These are phyloP conservation scores for Melipona quadrifasciata DNA, from an alignment of 1,140 invertebrate species.

Conservation along the genomic window DNA sequence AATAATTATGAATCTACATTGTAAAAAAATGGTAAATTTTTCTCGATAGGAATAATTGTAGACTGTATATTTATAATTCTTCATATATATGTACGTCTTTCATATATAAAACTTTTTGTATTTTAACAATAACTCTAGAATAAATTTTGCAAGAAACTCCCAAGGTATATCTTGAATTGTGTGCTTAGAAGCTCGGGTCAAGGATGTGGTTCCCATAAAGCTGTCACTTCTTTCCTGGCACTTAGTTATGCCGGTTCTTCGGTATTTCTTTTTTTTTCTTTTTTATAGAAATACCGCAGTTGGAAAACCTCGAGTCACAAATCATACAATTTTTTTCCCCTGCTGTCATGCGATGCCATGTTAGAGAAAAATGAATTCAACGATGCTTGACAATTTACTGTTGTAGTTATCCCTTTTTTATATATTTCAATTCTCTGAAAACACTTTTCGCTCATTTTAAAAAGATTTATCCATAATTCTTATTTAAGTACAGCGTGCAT, in stretches of 20 bases:
- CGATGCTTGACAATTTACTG: conserved; percentile 20
- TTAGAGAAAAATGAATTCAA: conserved; percentile 30
- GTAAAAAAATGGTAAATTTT: too few species aligned
- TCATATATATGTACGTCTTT: too few species aligned
- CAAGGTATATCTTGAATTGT: neutral
- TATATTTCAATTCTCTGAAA: conserved; percentile 9
- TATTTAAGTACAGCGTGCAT: neutral
- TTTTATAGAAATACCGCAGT: conserved; percentile 6
- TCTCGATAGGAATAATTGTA: too few species aligned
- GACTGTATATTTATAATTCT: too few species aligned
- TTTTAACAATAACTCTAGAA: neutral
- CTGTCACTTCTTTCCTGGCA: conserved; percentile 48
- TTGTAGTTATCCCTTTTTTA: neutral
- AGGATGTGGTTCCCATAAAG: conserved; percentile 53
- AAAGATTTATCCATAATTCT: neutral
- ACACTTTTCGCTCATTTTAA: neutral
- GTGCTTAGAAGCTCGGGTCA: conserved; percentile 39
- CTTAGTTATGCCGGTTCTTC: conserved; percentile 34
- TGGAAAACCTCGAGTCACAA: conserved; percentile 35
- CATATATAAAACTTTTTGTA: too few species aligned
- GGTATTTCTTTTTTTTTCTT: neutral
- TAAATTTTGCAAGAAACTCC: conserved; percentile 2
- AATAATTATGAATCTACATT: too few species aligned
- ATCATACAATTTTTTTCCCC: conserved; percentile 31
- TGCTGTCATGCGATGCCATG: too few species aligned